A percentile compares a stretch with the other conserved stretches of the same genome.
Evolutionary conservation across 2,113 vertebrate genomes (phyloP).

Genomic region (Acanthisitta chloris): DNA sequence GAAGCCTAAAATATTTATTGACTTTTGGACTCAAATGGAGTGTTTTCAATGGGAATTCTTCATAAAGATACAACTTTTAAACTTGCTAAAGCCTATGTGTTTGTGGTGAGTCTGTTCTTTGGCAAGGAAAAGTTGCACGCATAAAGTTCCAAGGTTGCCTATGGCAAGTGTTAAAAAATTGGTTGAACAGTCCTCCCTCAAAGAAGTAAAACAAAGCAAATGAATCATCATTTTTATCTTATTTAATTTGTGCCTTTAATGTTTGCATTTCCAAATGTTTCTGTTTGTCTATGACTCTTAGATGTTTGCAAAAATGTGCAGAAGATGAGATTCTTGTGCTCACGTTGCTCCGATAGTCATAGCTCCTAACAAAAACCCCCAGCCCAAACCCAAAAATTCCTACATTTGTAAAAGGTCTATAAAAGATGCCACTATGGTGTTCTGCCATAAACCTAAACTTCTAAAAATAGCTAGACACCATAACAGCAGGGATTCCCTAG

Average conservation of each 20-base stretch:
- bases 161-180: not conserved
- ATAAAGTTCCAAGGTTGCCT: not conserved
- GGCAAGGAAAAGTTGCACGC: not conserved
- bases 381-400: not conserved
- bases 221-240: not conserved
- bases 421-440: not conserved
- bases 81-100: not conserved
- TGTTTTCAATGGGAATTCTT: not conserved
- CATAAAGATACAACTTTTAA: not conserved
- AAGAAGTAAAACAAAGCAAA: not conserved
- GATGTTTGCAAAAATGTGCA: not conserved
- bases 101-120: not conserved
- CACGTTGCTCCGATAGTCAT: not conserved
- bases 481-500: not conserved
- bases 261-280: not conserved
- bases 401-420: not conserved
- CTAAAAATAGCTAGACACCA: not conserved
- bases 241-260: not conserved
- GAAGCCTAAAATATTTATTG: slow-evolving; percentile 24
- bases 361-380: not conserved
- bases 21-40: not conserved
- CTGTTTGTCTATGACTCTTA: not conserved
- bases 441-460: not conserved
- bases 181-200: not conserved
- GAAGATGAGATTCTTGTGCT: not conserved